Evolutionary conservation across 2,797 vertebrate genomes (phyloP).

Genomic region (Gallirallus australis): DNA sequence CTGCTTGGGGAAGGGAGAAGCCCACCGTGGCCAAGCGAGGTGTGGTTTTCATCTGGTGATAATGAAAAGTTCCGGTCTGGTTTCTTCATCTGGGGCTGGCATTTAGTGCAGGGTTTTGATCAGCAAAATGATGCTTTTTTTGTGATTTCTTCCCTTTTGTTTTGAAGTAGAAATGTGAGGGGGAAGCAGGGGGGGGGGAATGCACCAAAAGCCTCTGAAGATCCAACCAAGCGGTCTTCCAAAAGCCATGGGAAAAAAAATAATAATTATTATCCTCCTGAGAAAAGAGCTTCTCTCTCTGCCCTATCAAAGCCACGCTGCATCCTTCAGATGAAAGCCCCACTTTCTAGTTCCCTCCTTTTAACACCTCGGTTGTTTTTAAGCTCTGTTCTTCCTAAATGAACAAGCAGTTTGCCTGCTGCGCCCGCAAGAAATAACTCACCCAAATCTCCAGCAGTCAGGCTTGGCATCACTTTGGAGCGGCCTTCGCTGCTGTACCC

Average conservation of each 20-base stretch:
- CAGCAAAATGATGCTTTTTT: conserved; percentile 36
- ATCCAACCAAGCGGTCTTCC: neutral
- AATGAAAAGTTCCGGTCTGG: neutral
- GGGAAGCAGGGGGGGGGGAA: neutral
- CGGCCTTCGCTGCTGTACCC: fast-evolving
- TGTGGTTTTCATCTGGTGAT: neutral
- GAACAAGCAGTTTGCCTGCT: neutral
- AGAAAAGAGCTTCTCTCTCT: conserved; percentile 52
- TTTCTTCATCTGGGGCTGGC: neutral
- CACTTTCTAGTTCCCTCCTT: neutral
- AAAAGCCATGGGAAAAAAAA: neutral
- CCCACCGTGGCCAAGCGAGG: neutral
- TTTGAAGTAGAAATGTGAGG: conserved; percentile 26
- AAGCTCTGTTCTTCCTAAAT: conserved; percentile 26
- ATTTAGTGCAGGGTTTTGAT: conserved; percentile 8
- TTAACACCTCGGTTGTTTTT: conserved; percentile 56
- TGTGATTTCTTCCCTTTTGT: neutral
- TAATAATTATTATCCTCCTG: conserved; percentile 27
- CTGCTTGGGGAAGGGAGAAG: neutral
- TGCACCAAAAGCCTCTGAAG: conserved; percentile 11
- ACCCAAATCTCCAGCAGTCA: neutral
- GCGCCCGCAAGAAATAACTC: neutral
- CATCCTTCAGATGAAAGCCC: conserved; percentile 64
- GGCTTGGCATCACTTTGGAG: neutral
- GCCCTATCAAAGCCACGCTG: conserved; percentile 31